These are phyloP conservation scores for Lepeophtheirus salmonis DNA, from an alignment of 1,140 invertebrate species.

Conservation along the genomic window DNA sequence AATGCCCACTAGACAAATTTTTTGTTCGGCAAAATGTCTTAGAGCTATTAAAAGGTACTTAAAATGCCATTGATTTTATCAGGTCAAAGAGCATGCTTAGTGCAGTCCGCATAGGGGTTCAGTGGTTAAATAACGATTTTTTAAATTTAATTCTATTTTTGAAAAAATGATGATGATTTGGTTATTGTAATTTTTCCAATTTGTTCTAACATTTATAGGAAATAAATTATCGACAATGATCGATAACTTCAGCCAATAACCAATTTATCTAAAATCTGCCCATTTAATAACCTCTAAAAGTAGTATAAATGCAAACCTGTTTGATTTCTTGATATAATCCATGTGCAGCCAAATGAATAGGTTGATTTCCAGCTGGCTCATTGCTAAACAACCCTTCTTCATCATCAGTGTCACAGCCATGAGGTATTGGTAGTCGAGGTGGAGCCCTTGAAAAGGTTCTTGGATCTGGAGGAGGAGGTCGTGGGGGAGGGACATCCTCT, in stretches of 20 bases:
- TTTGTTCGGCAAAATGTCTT: too few relatives aligned
- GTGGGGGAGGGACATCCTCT: not conserved
- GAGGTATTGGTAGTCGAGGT: not conserved
- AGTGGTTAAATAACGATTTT: too few relatives aligned
- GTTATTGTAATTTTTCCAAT: too few relatives aligned
- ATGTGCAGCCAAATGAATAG: constrained; percentile 75
- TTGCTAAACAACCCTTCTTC: constrained; percentile 12
- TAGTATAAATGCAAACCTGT: not conserved
- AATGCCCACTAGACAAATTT: too few relatives aligned
- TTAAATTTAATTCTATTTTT: too few relatives aligned
- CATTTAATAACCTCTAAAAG: not conserved
- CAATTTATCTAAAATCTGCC: not conserved
- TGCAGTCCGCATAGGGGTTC: too few relatives aligned
- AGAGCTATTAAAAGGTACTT: too few relatives aligned
- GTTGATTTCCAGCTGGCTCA: constrained; percentile 9
- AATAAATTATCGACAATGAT: not conserved
- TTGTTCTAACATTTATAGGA: too few relatives aligned
- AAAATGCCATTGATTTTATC: too few relatives aligned
- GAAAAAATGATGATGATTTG: too few relatives aligned
- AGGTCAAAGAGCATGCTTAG: too few relatives aligned
- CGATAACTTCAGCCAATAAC: too few relatives aligned
- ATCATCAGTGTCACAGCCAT: constrained; percentile 13
- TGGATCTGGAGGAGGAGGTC: constrained; percentile 12
- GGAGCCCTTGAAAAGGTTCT: not conserved
- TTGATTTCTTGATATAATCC: constrained; percentile 76